phyloP scores from a whole-genome alignment of 2,113 vertebrate genomes.

The Coregonus clupeaformis region DNA sequence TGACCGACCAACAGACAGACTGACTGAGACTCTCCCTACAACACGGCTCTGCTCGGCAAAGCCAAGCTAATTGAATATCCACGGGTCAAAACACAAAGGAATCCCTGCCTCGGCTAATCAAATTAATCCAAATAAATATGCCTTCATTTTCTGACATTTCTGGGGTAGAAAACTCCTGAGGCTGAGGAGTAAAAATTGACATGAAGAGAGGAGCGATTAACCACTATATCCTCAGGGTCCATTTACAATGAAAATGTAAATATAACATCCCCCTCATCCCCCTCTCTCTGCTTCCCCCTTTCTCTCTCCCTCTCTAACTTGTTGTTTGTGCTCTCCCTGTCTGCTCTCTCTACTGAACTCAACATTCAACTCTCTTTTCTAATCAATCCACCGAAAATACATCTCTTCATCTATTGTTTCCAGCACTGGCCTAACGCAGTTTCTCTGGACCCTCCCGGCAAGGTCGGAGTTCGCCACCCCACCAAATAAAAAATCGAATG shows the following conservation, averaged over 20 bases:
- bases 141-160: slow-evolving; percentile 73
- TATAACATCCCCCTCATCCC: slow-evolving; percentile 34
- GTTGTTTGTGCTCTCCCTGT: not conserved
- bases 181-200: slow-evolving; percentile 57
- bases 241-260: slow-evolving; percentile 67
- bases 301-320: not conserved
- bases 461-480: too few species aligned
- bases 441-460: too few species aligned
- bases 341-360: slow-evolving; percentile 3
- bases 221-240: slow-evolving; percentile 63
- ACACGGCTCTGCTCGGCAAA: not conserved
- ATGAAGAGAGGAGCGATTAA: slow-evolving; percentile 70
- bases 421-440: too few species aligned
- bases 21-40: not conserved
- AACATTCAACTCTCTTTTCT: too few species aligned
- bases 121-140: slow-evolving; percentile 65
- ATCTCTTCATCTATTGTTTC: too few species aligned
- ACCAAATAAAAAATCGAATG: too few species aligned
- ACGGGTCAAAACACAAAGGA: slow-evolving; percentile 52
- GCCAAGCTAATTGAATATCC: slow-evolving; percentile 49
- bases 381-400: too few species aligned
- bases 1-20: slow-evolving; percentile 24
- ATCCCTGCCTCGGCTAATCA: slow-evolving; percentile 67
- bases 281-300: slow-evolving; percentile 13
- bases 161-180: slow-evolving; percentile 71